Conservation (phyloP, 30 jellyfish, hydroid and myxozoan genomes). For the Chrysaora quinquecirrha region DNA sequence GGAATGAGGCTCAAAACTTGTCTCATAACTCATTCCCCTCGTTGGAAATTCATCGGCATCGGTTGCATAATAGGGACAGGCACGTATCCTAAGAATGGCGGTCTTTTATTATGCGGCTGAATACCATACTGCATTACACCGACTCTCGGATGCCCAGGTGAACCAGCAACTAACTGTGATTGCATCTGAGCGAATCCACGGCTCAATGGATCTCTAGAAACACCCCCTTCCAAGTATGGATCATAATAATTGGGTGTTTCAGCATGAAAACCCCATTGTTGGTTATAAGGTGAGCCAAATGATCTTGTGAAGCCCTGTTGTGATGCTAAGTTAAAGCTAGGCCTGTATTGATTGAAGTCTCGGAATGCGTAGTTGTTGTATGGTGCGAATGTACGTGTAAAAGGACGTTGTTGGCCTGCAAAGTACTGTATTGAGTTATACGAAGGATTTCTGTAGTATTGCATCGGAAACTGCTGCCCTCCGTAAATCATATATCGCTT, state of each 20-base stretch:
- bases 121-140: slow-evolving; percentile 52
- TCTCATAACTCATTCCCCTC: slow-evolving; percentile 9
- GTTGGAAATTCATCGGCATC: slow-evolving; percentile 38
- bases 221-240: slow-evolving; percentile 39
- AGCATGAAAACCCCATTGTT: slow-evolving; percentile 37
- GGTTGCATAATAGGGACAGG: slow-evolving; percentile 87
- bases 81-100: slow-evolving; percentile 80
- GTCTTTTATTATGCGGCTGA: slow-evolving; percentile 47
- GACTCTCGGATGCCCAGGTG: slow-evolving; percentile 44
- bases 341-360: not conserved
- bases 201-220: slow-evolving; percentile 35
- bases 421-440: not conserved
- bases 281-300: slow-evolving; percentile 5
- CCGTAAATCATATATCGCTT: slow-evolving; percentile 42
- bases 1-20: not conserved
- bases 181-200: slow-evolving; percentile 45
- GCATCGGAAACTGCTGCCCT: not conserved
- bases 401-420: not conserved
- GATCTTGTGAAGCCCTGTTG: slow-evolving; percentile 9
- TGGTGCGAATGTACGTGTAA: not conserved
- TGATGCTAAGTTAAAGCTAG: not conserved
- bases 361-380: not conserved
- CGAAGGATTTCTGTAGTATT: not conserved
- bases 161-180: slow-evolving; percentile 36
- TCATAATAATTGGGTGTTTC: slow-evolving; percentile 5